Evolutionary conservation across 2,888 invertebrate genomes (phyloP), one percentile per base, ranked within the genome.

Genomic region (Cordylochernes scorpioides): DNA sequence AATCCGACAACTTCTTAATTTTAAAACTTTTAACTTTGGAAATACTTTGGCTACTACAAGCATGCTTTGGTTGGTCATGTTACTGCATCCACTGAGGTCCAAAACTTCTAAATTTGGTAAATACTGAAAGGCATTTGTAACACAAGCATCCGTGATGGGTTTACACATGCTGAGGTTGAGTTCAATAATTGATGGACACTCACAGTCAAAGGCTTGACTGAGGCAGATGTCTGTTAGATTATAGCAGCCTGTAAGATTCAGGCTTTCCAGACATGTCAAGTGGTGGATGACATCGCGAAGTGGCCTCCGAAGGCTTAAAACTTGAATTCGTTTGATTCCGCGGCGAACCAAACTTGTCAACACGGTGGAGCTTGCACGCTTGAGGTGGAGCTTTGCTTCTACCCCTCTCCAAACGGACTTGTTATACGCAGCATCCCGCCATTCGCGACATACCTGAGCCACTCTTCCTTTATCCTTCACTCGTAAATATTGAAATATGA

Each of bases 331-430:
- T 42, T 72, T 67, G 38, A 88, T 80, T 42, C 86, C 86, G 29
- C 86, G 64, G 42, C 70, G 67, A 25, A 77, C 75, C 35, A 88
- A 57, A 37, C 77, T 78, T 15, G 70, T 65, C 55, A 82, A 84
- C 32, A 88, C 62, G 43, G 71, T 71, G 9, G 74, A 71, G 37
- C 74, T 71, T 37, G 78, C 69, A 15, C 51, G 47, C 37, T 75
- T 63, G 28, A 88, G 62, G 52, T 88, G 86, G 38, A 88, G 55
- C 44, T 75, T 72, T 1, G 86, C 84, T 50, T 82, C 80, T 17
- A 82, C 80, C 29, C 80, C 80, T 42, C 77, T 67, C 88, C 88
- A 88, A 13, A 88, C 82, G 22, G 73, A 73, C 44, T 78, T 71
- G 45, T 75, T 71, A 54, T 86, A 84, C 17, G 78, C 73, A 25